Evolutionary conservation across 2,888 invertebrate species (phyloP), one percentile per base, ranked within the genome.

Genomic region (Andrena minutula): DNA sequence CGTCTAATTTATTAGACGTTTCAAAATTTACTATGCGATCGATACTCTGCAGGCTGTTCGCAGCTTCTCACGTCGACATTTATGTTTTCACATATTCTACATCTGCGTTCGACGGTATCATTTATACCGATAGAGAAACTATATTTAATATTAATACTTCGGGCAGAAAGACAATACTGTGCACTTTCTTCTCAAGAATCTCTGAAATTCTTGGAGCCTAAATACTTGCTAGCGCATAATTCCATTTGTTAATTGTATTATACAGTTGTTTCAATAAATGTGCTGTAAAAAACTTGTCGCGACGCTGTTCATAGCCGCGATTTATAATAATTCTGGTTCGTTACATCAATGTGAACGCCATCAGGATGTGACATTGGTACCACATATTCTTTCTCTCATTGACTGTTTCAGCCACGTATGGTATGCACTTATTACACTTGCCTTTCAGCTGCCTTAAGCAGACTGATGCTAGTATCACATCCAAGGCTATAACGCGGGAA

Each of bases 71-170:
- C 26, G 26, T 26, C 2, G 26, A 26, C 12, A 56, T 23, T 63
- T 7, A 35, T 32, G 32, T 8, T 47, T 47, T 26, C 30, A 26
- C 8, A 56, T 23, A 68, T 41, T 20, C 16, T 26, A 1, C 16
- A 64, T 49, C 2, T 41, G 2, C 2, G 47, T 47, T 53, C 30
- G 20, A 30, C 10, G 28, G 12, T 79, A 69, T 74, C 26, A 30
- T 74, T 70, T 32, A 60, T 32, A 32, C 26, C n/a, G 3, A 56
- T 58, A 58, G 1, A 70, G 7, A 16, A 12, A 20, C 41, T 65
- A 74, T 32, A n/a, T 53, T 28, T n/a, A 49, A n/a, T 23, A 32
- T 65, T 60, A 73, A 80, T 81, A 80, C 80, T 72, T 71, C 72
- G n/a, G 16, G 41, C 35, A 58, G 5, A 80, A 41, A 53, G 1